A percentile compares a stretch with the other conserved stretches of the same genome.
These are phyloP conservation scores for Osmoderma eremita DNA, from an alignment of 2,888 invertebrate genomes.

Conservation along the genomic window DNA sequence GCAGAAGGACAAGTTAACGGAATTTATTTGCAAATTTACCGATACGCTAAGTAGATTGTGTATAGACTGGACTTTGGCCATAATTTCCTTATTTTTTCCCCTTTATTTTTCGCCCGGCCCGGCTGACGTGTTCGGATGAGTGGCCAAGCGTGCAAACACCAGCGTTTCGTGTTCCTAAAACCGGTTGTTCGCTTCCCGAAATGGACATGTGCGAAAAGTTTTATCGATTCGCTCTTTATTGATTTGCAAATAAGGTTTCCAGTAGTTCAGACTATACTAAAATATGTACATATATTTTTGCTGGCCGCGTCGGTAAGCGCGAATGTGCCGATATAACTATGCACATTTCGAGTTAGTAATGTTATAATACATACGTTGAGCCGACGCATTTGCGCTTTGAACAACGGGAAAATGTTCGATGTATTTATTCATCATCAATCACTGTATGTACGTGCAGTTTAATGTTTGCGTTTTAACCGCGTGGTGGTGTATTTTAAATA, in stretches of 20 bases:
- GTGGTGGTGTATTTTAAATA: no score
- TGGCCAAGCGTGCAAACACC: conserved; percentile 11
- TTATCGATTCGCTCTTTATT: conserved; percentile 10
- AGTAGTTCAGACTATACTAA: no score
- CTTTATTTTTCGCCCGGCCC: no score
- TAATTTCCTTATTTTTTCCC: no score
- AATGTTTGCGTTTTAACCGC: no score
- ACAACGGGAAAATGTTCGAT: neutral
- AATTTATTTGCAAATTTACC: no score
- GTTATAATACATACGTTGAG: neutral
- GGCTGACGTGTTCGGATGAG: conserved; percentile 1
- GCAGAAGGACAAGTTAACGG: no score
- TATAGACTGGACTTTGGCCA: no score
- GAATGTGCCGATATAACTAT: neutral
- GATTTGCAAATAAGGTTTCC: conserved; percentile 2
- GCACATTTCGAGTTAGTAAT: neutral
- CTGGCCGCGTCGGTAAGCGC: neutral
- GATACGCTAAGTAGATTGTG: no score
- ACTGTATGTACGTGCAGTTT: no score
- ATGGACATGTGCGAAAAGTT: conserved; percentile 20
- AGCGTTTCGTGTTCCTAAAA: conserved; percentile 9
- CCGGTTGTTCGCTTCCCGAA: conserved; percentile 7
- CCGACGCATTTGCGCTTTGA: neutral
- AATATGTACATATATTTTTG: neutral
- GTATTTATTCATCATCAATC: no score